Percentiles rank a stretch among this genome's conserved stretches.
Conservation (phyloP, 2,888 invertebrate genomes). For the Quadriops clusia region DNA sequence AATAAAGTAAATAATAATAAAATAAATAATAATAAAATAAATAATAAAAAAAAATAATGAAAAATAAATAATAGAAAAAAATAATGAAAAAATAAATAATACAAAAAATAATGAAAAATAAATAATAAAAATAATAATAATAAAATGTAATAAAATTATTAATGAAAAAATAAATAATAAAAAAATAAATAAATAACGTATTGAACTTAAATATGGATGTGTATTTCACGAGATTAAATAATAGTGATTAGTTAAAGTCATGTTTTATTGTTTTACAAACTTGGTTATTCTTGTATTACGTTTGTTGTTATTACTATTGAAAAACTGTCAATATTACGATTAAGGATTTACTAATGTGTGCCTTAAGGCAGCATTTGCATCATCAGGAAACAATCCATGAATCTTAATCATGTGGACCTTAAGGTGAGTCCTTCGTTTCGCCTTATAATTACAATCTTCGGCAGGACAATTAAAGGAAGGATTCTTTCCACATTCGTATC, state of each 20-base stretch:
- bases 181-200: too few relatives aligned
- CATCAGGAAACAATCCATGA: too few relatives aligned
- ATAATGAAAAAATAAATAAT: slow-evolving; percentile 2
- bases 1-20: too few relatives aligned
- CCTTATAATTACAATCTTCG: slow-evolving; percentile 10
- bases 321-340: neutral
- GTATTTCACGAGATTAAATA: too few relatives aligned
- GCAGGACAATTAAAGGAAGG: slow-evolving; percentile 16
- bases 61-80: slow-evolving; percentile 1
- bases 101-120: slow-evolving; percentile 3
- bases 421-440: slow-evolving; percentile 11
- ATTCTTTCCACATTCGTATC: slow-evolving; percentile 43
- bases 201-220: too few relatives aligned
- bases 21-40: neutral
- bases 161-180: too few relatives aligned
- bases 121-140: slow-evolving; percentile 5
- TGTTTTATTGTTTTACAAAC: too few relatives aligned
- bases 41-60: neutral
- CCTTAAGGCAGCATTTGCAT: too few relatives aligned
- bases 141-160: too few relatives aligned
- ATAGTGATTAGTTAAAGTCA: too few relatives aligned
- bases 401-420: slow-evolving; percentile 9
- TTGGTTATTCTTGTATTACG: too few relatives aligned
- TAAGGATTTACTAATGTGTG: slow-evolving; percentile 1
- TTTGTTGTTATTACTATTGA: too few relatives aligned